Percentiles rank a stretch among this genome's conserved stretches.
Conservation (phyloP, 2,797 vertebrate species). For the Hippocampus kuda region DNA sequence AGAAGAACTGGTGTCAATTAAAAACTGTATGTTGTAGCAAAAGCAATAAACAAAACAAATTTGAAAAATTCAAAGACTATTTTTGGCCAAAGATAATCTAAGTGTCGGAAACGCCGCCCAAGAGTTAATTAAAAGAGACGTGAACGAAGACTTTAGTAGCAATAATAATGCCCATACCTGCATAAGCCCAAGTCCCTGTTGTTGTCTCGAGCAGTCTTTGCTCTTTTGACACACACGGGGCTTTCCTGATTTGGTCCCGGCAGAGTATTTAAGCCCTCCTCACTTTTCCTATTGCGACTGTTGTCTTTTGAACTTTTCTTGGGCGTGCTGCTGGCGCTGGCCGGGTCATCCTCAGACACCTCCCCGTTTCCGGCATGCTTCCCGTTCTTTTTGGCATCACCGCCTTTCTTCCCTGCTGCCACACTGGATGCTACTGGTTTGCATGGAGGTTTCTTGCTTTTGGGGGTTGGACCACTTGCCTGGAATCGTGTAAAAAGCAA, state of each 20-base stretch:
- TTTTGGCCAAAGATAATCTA: not conserved
- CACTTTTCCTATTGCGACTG: constrained; percentile 81
- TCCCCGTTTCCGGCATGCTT: constrained; percentile 77
- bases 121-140: not conserved
- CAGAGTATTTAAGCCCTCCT: constrained; percentile 67
- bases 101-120: not conserved
- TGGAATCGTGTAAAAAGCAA: constrained; percentile 48
- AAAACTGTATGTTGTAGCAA: not conserved
- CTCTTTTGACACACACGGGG: constrained; percentile 77
- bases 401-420: constrained; percentile 69
- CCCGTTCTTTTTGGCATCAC: constrained; percentile 78
- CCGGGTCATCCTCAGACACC: constrained; percentile 76
- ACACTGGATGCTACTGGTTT: constrained; percentile 62
- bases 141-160: not conserved
- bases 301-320: constrained; percentile 80
- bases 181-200: constrained; percentile 86
- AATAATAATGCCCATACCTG: constrained; percentile 69
- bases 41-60: not conserved
- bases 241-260: constrained; percentile 74
- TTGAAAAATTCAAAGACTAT: not conserved
- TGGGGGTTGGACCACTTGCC: constrained; percentile 89
- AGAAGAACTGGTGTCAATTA: not conserved
- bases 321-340: constrained; percentile 73
- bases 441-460: constrained; percentile 82
- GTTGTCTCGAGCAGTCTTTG: constrained; percentile 83